Evolutionary conservation across 2,113 vertebrate species (phyloP).

Genomic region (Tragelaphus scriptus): DNA sequence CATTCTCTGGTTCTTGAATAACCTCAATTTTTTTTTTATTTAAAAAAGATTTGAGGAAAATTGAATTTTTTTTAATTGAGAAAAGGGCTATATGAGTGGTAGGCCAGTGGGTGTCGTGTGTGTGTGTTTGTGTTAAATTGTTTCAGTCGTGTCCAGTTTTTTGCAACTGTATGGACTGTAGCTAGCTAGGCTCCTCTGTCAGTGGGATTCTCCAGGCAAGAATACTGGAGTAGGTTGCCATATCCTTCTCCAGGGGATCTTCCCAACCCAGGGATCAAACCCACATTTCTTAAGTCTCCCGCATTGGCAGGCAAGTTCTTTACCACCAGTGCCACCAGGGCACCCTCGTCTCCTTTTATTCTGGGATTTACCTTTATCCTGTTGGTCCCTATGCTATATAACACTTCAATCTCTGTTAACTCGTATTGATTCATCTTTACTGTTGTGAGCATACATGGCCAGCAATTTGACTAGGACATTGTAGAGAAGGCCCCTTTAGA

Average conservation of each 20-base stretch:
- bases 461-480: not conserved
- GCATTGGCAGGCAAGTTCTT: not conserved
- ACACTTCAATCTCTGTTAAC: slow-evolving; percentile 30
- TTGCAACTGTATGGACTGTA: not conserved
- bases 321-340: too few species aligned
- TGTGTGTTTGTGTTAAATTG: not conserved
- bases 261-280: not conserved
- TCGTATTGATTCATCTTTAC: slow-evolving; percentile 63
- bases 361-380: slow-evolving; percentile 25
- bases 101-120: not conserved
- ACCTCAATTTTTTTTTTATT: slow-evolving; percentile 5
- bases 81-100: not conserved
- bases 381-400: not conserved
- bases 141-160: not conserved
- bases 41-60: slow-evolving; percentile 31
- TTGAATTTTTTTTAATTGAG: slow-evolving; percentile 21
- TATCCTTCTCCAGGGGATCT: not conserved
- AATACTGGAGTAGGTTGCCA: not conserved
- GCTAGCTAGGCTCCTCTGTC: not conserved
- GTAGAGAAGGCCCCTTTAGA: slow-evolving; percentile 32
- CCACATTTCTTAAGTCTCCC: not conserved
- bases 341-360: not conserved
- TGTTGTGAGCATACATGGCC: not conserved
- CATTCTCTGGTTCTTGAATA: slow-evolving; percentile 38
- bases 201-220: not conserved